Conservation (phyloP, 2,888 invertebrate genomes). For the Galerucella nymphaeae region DNA sequence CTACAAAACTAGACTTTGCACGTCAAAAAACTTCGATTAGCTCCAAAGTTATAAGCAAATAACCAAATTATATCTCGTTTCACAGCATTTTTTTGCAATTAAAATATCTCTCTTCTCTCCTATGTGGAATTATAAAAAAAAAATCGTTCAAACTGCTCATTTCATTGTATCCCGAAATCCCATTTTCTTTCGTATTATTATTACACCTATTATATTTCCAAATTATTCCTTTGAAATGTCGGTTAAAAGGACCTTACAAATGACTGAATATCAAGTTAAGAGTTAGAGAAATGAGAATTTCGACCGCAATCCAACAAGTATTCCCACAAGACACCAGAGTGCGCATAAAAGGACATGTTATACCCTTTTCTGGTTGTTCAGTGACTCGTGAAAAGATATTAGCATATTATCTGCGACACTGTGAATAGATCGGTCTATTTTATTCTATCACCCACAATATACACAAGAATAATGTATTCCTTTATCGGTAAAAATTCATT, state of each 20-base stretch:
- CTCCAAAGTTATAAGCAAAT: no score
- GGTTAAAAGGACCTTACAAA: neutral
- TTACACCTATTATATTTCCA: neutral
- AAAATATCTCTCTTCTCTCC: no score
- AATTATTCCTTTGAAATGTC: neutral
- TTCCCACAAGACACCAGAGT: conserved; percentile 13
- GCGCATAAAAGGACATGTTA: conserved; percentile 23
- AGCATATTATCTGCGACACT: conserved; percentile 33
- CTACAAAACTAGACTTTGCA: no score
- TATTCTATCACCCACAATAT: conserved; percentile 1
- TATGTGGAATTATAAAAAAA: no score
- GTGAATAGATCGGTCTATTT: conserved; percentile 9
- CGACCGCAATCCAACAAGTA: conserved; percentile 12
- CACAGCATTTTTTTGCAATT: no score
- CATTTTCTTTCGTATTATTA: neutral
- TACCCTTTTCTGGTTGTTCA: conserved; percentile 24
- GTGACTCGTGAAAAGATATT: conserved; percentile 29
- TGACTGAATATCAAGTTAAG: conserved; percentile 5
- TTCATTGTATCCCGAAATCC: no score
- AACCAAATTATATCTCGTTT: no score
- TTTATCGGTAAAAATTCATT: conserved; percentile 2
- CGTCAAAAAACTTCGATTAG: no score
- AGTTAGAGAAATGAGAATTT: conserved; percentile 15
- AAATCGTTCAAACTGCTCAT: neutral
- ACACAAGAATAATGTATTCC: neutral